Conservation (phyloP, 2,113 vertebrate species). For the Eclectus roratus region DNA sequence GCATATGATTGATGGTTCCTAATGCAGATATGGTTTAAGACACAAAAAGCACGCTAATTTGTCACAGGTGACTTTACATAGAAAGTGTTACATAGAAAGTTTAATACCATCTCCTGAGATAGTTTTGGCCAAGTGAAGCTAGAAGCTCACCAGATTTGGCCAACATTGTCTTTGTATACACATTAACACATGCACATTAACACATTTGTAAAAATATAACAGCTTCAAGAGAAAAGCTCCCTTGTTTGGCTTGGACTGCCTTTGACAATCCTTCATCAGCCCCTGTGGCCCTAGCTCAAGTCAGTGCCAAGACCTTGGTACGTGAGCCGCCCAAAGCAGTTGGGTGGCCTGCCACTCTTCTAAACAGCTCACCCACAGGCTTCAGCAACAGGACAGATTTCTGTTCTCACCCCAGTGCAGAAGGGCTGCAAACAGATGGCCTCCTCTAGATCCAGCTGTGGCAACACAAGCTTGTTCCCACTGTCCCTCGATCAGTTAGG, state of each 20-base stretch:
- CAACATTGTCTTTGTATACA: not conserved
- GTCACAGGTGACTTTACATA: not conserved
- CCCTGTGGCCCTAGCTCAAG: fast-evolving
- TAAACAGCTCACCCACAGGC: not conserved
- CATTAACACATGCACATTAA: conserved; percentile 6
- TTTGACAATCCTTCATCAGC: not conserved
- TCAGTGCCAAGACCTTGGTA: not conserved
- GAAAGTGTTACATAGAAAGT: not conserved
- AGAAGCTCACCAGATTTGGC: not conserved
- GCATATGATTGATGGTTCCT: not conserved
- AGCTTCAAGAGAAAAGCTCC: not conserved
- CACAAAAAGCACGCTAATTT: not conserved
- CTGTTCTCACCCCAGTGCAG: not conserved
- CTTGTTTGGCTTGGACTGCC: not conserved
- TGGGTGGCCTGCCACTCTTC: not conserved
- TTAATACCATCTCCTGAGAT: not conserved
- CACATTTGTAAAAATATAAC: not conserved
- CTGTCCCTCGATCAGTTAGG: not conserved
- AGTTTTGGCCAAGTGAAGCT: not conserved
- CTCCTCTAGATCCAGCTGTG: not conserved
- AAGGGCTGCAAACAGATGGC: not conserved
- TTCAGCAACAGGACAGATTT: not conserved
- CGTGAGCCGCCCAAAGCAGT: not conserved
- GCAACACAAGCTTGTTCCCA: not conserved
- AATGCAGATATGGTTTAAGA: not conserved